Evolutionary conservation across 2,113 vertebrate genomes (phyloP), one percentile per base, ranked within the genome.

Genomic region (Puma concolor): DNA sequence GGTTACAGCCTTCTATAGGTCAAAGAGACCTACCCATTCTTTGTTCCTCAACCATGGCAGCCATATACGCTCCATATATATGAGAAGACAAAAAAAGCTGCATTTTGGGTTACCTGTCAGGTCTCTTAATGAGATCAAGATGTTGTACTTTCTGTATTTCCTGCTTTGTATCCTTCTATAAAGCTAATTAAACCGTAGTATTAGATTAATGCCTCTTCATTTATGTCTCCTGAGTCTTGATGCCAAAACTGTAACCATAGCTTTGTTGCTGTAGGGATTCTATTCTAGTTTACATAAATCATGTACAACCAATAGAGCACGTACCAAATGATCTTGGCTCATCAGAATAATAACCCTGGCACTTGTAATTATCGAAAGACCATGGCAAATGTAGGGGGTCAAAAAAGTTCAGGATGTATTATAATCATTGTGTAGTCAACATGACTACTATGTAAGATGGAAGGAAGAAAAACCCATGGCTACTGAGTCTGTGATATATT

Each of bases 351-450:
- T 60, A 76, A 74, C 17, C 33, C 8, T 63, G 25, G 38, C 19
- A 83, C 17, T 88, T 60, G 36, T 64, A 86, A 48, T 41, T 88
- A 10, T 69, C 81, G 21, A 25, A 95, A 76, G 31, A 89, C 88
- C 6, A 21, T 31, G 19, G 60, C 19, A 94, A 87, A 60, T 36
- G 19, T 57, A 41, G 5, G 33, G 12, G 31, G 36, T 11, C 66
- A 41, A 31, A 60, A 50, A 50, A 91, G 15, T 66, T 91, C 31
- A 69, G 31, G 0, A 64, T 52, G 9, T 67, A 44, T 57, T 10
- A 66, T 15, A 86, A 63, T 33, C 38, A 81, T 4, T 94, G 69
- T 57, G 12, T 76, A 94, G 64, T 50, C 33, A 72, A 25, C 52
- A 64, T 50, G 66, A 92, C 17, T 71, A 80, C 10, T 44, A 41